Percentiles rank a stretch among this genome's conserved stretches.
phyloP scores from a whole-genome alignment of 2,888 invertebrate genomes.

The Mythimna vitellina region DNA sequence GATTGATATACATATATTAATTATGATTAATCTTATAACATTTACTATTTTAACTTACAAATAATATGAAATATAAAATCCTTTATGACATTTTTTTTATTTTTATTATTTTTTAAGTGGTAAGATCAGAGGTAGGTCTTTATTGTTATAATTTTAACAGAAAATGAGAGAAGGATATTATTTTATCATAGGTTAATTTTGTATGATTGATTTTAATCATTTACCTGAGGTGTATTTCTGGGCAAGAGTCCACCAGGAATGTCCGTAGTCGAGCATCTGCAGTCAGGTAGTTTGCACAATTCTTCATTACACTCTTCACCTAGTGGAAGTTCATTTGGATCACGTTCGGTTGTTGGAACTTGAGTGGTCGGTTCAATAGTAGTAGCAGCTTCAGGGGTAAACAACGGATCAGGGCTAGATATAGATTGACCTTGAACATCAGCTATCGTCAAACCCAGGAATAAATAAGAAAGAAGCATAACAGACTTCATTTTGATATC shows the following conservation, averaged over 20 bases:
- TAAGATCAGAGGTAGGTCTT: too few species aligned
- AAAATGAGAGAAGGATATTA: too few species aligned
- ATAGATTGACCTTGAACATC: slow-evolving; percentile 29
- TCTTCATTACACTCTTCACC: slow-evolving; percentile 75
- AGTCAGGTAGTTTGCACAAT: slow-evolving; percentile 87
- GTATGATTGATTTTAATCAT: background rate
- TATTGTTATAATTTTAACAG: too few species aligned
- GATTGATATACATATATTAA: too few species aligned
- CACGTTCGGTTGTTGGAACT: background rate
- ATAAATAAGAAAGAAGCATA: slow-evolving; percentile 17
- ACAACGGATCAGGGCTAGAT: background rate
- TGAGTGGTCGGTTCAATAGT: slow-evolving; percentile 12
- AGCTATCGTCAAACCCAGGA: slow-evolving; percentile 43
- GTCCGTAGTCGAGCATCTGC: slow-evolving; percentile 86
- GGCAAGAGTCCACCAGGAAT: slow-evolving; percentile 85
- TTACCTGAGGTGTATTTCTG: slow-evolving; percentile 89
- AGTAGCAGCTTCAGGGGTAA: slow-evolving; percentile 4
- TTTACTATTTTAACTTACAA: too few species aligned
- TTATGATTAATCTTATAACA: too few species aligned
- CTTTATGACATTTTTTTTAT: too few species aligned
- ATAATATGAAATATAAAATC: too few species aligned
- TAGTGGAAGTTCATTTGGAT: slow-evolving; percentile 59
- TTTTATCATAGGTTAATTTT: too few species aligned
- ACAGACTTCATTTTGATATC: slow-evolving; percentile 55
- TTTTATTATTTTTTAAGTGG: too few species aligned